Evolutionary conservation across 2,797 vertebrate genomes (phyloP).

Genomic region (Anniella stebbinsi): DNA sequence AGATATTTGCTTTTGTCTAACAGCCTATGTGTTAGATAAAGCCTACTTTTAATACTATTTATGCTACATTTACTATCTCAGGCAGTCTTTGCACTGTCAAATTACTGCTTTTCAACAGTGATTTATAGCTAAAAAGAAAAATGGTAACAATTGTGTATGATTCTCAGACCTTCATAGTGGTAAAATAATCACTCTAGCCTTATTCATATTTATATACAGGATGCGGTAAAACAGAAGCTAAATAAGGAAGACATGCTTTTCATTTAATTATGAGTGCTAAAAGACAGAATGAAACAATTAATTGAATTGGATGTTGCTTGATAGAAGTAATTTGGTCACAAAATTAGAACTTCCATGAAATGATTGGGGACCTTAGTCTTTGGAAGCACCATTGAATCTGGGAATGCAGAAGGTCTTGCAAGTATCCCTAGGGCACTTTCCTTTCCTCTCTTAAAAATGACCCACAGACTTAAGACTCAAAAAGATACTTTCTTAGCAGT

Average conservation of each 20-base stretch:
- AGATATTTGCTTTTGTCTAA: constrained; percentile 43
- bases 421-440: no score
- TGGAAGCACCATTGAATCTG: neutral
- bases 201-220: constrained; percentile 43
- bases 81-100: constrained; percentile 40
- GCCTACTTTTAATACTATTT: constrained; percentile 51
- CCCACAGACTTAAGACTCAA: neutral
- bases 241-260: constrained; percentile 8
- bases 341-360: neutral
- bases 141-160: constrained; percentile 17
- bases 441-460: neutral
- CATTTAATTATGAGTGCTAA: constrained; percentile 3
- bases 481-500: neutral
- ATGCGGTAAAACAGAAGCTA: neutral
- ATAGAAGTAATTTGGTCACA: neutral
- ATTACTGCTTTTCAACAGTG: constrained; percentile 52
- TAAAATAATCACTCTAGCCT: neutral
- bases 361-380: neutral
- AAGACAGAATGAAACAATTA: constrained; percentile 1
- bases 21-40: constrained; percentile 11
- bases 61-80: constrained; percentile 37
- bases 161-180: constrained; percentile 24
- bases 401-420: neutral
- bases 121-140: constrained; percentile 42
- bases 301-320: constrained; percentile 8